These are phyloP conservation scores for Acromyrmex echinatior DNA, from an alignment of 1,140 invertebrate species.

Conservation along the genomic window DNA sequence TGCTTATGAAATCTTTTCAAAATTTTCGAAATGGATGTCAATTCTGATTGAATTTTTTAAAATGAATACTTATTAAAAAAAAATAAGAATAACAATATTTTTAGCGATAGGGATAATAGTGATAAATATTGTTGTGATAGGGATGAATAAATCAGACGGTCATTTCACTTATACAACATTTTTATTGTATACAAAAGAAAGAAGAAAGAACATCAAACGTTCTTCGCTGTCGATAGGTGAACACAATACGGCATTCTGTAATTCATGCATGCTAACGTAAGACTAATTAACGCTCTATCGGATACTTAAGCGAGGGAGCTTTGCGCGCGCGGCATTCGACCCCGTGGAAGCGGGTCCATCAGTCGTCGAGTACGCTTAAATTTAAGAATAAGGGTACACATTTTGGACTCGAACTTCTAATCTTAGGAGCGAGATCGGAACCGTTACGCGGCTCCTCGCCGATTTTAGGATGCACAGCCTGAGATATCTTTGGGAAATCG, in stretches of 20 bases:
- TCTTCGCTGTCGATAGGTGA: constrained; percentile 79
- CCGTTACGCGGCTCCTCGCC: not conserved
- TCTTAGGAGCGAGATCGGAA: not conserved
- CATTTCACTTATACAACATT: constrained; percentile 14
- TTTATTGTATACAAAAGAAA: constrained; percentile 70
- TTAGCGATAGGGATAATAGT: not conserved
- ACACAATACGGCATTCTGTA: constrained; percentile 76
- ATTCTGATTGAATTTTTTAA: not conserved
- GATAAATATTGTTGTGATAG: not conserved
- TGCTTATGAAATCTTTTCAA: not conserved
- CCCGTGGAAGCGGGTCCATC: not conserved
- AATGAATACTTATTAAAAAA: not conserved
- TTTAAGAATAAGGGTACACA: not conserved
- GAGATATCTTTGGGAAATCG: constrained; percentile 72
- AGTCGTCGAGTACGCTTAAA: constrained; percentile 3
- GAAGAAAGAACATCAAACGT: constrained; percentile 68
- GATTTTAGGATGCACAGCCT: constrained; percentile 58
- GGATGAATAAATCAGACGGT: not conserved
- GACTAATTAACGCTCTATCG: constrained; percentile 2
- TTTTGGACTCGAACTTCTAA: not conserved
- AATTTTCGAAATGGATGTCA: not conserved
- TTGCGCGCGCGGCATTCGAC: not conserved
- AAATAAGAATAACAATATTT: not conserved
- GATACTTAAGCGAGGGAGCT: constrained; percentile 20
- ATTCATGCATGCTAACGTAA: constrained; percentile 50